A percentile compares a stretch with the other conserved stretches of the same genome.
phyloP scores from a whole-genome alignment of 2,888 invertebrate species.

The Anagyrus pseudococci region DNA sequence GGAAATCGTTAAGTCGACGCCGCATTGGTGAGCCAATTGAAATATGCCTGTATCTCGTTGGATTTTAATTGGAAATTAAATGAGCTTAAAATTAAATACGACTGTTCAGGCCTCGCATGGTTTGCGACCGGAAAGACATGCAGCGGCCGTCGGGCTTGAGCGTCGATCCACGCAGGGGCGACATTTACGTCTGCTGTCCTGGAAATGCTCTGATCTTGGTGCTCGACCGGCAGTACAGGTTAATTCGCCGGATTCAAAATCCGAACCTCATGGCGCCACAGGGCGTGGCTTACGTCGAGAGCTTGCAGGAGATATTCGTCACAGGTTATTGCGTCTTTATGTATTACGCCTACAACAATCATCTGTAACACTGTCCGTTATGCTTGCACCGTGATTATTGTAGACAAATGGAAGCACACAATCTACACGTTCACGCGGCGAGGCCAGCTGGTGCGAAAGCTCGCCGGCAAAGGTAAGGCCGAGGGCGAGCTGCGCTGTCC shows the following conservation, averaged over 20 bases:
- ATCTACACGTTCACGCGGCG: slow-evolving; percentile 73
- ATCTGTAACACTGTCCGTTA: not conserved
- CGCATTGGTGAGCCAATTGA: too few species aligned
- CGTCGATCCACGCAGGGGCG: slow-evolving; percentile 69
- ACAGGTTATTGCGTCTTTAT: slow-evolving; percentile 63
- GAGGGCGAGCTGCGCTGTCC: slow-evolving; percentile 73
- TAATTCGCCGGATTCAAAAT: slow-evolving; percentile 64
- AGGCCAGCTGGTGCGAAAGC: slow-evolving; percentile 67
- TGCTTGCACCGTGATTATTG: too few species aligned
- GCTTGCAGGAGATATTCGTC: slow-evolving; percentile 68
- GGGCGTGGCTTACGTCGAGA: slow-evolving; percentile 68
- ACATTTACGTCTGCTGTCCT: slow-evolving; percentile 71
- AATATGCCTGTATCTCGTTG: too few species aligned
- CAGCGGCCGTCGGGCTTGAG: slow-evolving; percentile 74
- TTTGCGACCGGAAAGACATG: slow-evolving; percentile 64
- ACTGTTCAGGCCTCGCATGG: slow-evolving; percentile 63
- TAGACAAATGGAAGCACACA: slow-evolving; percentile 75
- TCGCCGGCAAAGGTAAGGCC: slow-evolving; percentile 72
- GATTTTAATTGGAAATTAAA: not conserved
- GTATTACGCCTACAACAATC: too few species aligned
- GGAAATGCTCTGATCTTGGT: slow-evolving; percentile 70
- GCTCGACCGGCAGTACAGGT: slow-evolving; percentile 63
- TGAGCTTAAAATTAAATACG: not conserved
- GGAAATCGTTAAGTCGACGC: too few species aligned
- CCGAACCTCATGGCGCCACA: slow-evolving; percentile 70